A percentile compares a stretch with the other conserved stretches of the same genome.
Conservation (phyloP, 2,113 vertebrate species). For the Echinops telfairi region DNA sequence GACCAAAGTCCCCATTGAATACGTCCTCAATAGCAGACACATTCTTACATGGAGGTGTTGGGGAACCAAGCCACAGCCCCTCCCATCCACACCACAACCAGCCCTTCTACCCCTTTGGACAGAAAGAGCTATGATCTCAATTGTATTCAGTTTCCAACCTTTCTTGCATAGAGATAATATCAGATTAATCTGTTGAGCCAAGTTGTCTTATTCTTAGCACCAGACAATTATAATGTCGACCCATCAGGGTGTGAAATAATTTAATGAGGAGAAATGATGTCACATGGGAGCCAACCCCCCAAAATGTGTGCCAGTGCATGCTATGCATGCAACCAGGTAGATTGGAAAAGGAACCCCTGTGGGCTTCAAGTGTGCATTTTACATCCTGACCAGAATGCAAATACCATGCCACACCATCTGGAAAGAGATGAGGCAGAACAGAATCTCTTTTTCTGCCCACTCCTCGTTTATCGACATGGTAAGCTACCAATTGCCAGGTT, state of each 20-base stretch:
- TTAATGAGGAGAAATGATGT: conserved; percentile 75
- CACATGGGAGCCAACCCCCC: conserved; percentile 64
- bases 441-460: background rate
- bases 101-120: background rate
- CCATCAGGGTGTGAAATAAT: conserved; percentile 67
- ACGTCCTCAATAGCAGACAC: background rate
- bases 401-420: conserved; percentile 36
- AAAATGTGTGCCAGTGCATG: background rate
- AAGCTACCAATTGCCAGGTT: background rate
- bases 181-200: too few species aligned
- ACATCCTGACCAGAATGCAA: conserved; percentile 33
- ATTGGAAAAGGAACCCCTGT: background rate
- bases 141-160: background rate
- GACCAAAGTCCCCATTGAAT: background rate
- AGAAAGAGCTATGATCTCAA: conserved; percentile 71
- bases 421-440: conserved; percentile 8
- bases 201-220: conserved; percentile 71
- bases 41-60: conserved; percentile 13
- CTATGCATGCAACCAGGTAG: background rate
- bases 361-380: conserved; percentile 7
- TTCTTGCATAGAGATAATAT: too few species aligned
- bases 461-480: background rate
- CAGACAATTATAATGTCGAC: conserved; percentile 67
- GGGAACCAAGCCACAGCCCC: background rate
- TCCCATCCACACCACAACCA: background rate